Evolutionary conservation across 2,797 vertebrate genomes (phyloP).

Genomic region (Typhlichthys eigenmanni): DNA sequence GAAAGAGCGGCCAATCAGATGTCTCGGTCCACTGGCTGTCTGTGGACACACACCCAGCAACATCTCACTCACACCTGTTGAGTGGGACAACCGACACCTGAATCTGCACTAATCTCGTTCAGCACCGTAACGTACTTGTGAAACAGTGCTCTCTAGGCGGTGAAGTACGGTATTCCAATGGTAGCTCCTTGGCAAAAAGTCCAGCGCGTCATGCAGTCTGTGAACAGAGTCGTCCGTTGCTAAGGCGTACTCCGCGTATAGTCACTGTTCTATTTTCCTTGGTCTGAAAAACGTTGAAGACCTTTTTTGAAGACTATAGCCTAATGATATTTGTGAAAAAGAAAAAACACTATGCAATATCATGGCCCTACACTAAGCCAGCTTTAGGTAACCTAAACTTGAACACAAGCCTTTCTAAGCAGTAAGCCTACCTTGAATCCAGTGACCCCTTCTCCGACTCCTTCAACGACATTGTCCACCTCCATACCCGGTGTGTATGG

Average conservation of each 20-base stretch:
- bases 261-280: too few relatives aligned
- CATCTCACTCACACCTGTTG: too few relatives aligned
- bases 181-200: constrained; percentile 87
- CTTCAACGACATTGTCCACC: constrained; percentile 83
- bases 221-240: constrained; percentile 78
- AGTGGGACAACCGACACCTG: too few relatives aligned
- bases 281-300: too few relatives aligned
- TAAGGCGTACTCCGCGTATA: constrained; percentile 86
- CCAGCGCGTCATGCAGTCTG: constrained; percentile 77
- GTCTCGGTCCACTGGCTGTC: neutral
- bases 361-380: too few relatives aligned
- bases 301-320: too few relatives aligned
- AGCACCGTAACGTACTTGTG: constrained; percentile 79
- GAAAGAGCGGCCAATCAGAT: neutral
- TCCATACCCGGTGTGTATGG: constrained; percentile 90
- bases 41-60: neutral
- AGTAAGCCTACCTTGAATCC: constrained; percentile 78
- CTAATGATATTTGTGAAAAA: too few relatives aligned
- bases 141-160: constrained; percentile 87
- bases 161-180: constrained; percentile 88
- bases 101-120: neutral
- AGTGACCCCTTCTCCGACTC: constrained; percentile 78
- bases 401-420: neutral
- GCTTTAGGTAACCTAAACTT: too few relatives aligned
- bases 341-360: too few relatives aligned